Percentiles rank a stretch among this genome's conserved stretches.
Conservation (phyloP, 2,797 vertebrate species). For the Pantherophis vulpinus region DNA sequence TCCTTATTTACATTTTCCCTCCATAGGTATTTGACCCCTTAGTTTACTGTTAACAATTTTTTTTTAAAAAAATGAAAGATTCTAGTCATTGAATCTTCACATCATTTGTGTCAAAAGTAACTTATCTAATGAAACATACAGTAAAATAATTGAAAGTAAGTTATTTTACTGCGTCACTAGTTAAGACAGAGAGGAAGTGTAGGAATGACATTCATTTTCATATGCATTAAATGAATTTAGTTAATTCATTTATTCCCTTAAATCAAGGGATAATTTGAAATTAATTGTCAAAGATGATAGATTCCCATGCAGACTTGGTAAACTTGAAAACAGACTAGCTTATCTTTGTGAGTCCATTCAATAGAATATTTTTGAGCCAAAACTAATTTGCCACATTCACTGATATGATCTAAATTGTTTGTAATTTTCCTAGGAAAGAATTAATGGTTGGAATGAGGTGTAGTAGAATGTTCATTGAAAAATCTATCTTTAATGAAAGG, state of each 20-base stretch:
- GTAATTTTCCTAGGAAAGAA: background rate
- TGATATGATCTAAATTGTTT: background rate
- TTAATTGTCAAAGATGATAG: background rate
- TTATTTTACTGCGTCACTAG: background rate
- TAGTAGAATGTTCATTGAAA: background rate
- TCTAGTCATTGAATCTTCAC: background rate
- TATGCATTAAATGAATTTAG: background rate
- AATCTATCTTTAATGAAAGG: background rate
- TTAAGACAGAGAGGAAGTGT: background rate
- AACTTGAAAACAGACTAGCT: background rate
- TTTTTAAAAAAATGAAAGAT: background rate
- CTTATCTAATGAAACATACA: background rate
- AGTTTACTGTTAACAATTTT: background rate
- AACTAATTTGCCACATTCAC: background rate
- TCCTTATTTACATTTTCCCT: background rate
- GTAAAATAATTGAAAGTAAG: background rate
- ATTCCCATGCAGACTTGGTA: background rate
- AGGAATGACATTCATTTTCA: background rate
- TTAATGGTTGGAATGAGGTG: background rate
- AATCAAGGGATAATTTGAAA: background rate
- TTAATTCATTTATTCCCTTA: background rate
- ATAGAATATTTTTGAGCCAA: background rate
- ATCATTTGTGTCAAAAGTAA: background rate
- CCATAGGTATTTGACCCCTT: background rate
- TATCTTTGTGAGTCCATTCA: background rate